Base-by-base conservation (phyloP, 2,888 invertebrate genomes). In the Phaonia tiefii region DNA sequence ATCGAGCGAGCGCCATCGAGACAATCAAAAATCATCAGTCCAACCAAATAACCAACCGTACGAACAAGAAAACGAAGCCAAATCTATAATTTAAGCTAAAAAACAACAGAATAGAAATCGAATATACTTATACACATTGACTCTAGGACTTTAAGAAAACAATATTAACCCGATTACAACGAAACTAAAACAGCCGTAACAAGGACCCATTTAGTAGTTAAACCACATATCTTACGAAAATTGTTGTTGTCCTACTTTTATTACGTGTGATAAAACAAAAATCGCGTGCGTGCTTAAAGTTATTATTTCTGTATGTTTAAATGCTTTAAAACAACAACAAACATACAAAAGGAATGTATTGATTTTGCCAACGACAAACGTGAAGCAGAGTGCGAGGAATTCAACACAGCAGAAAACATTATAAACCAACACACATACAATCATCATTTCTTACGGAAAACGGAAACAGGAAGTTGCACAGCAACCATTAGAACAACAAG, bases 391-490 rank as follows among this genome's bases (percentile, higher is more conserved):
- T n/a, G n/a, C n/a, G n/a, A n/a, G n/a, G n/a, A n/a, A n/a, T n/a
- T n/a, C 17, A 66, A 54, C 15, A 5, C 22, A 26, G 54, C 31
- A 39, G 37, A 66, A 74, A 15, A 25, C 58, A 58, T 8, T 37
- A 58, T 15, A 58, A 25, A 49, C 17, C 26, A 58, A 58, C 58
- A 31, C 20, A 49, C 31, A 31, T 8, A 31, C 31, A 31, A 60
- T 0, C 17, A 37, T 60, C 8, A 31, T 31, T 15, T 15, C 58
- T 7, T 22, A 17, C 20, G 25, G 10, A 39, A 42, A 15, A 2
- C 63, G 63, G 63, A 73, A 73, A 67, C 46, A 75, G 60, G 63
- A 75, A 75, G 31, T 75, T 75, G 56, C 46, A 80, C 63, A 69
- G 71, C 72, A 72, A 75, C 54, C 25, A 69, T 54, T 54, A 51